phyloP scores from a whole-genome alignment of 37 sponge, comb jelly and placozoan genomes.

The Chondrilla cf. caribensis region DNA sequence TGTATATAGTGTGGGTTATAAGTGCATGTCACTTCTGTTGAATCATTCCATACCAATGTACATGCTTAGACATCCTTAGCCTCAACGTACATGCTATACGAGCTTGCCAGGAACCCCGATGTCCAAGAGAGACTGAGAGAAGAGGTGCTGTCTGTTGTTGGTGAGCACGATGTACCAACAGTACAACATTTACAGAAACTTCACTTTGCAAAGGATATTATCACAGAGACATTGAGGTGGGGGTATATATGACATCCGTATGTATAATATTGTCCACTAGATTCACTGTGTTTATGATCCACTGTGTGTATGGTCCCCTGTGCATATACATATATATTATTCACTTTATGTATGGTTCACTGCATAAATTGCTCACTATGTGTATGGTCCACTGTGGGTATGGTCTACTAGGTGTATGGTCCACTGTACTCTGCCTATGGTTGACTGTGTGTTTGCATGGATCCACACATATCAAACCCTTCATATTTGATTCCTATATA shows the following conservation, averaged over 20 bases:
- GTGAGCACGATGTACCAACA: background rate
- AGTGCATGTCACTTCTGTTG: too few species aligned
- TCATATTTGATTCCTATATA: too few species aligned
- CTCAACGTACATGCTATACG: background rate
- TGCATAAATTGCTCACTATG: too few species aligned
- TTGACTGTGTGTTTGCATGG: too few species aligned
- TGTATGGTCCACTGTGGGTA: too few species aligned
- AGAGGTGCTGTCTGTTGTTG: conserved; percentile 20
- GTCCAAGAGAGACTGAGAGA: conserved; percentile 19
- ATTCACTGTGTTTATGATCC: background rate
- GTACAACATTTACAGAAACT: background rate
- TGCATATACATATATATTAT: background rate
- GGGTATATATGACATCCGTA: too few species aligned
- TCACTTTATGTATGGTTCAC: too few species aligned
- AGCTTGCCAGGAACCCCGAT: background rate
- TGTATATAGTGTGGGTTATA: too few species aligned
- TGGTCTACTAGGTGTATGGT: too few species aligned
- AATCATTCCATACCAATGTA: too few species aligned
- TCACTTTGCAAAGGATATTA: conserved; percentile 15
- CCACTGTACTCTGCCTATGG: too few species aligned
- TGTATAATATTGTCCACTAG: background rate
- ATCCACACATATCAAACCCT: too few species aligned
- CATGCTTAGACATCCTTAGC: background rate
- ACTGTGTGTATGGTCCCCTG: background rate
- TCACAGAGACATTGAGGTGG: conserved; percentile 12